These are phyloP conservation scores for Hystrix cristata DNA, from an alignment of 2,113 vertebrate species.

Conservation along the genomic window DNA sequence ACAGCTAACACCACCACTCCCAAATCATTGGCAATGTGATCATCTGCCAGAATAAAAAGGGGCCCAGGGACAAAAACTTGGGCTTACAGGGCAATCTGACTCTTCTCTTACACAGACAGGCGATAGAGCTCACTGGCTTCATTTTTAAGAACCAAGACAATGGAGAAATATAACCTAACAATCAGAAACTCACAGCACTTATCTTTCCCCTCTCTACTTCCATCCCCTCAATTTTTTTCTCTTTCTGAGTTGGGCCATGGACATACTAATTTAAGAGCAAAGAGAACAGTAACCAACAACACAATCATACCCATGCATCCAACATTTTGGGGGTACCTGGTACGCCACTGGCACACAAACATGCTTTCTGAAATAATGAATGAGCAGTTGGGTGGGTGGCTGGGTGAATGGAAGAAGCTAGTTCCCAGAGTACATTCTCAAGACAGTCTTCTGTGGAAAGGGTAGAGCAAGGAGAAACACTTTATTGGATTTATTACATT, in stretches of 20 bases:
- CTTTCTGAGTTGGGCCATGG: neutral
- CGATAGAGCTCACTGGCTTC: neutral
- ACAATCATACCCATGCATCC: fast-evolving
- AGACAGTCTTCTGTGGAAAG: neutral
- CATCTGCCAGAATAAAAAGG: conserved; percentile 46
- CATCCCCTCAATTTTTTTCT: neutral
- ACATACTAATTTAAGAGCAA: neutral
- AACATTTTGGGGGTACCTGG: neutral
- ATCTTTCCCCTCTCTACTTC: neutral
- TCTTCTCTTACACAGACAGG: neutral
- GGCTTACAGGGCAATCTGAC: neutral
- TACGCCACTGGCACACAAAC: no score
- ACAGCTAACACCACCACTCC: conserved; percentile 12
- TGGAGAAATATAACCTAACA: neutral
- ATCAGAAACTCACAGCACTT: conserved; percentile 1
- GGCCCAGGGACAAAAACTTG: neutral
- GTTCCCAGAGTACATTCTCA: neutral
- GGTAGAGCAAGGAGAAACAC: neutral
- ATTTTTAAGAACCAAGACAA: neutral
- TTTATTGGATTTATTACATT: neutral
- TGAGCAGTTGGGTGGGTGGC: neutral
- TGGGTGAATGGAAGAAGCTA: neutral
- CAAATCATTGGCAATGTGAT: neutral
- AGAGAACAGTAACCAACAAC: neutral
- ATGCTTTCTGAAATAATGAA: neutral